Evolutionary conservation across 2,797 vertebrate species (phyloP).

Genomic region (Miichthys miiuy): DNA sequence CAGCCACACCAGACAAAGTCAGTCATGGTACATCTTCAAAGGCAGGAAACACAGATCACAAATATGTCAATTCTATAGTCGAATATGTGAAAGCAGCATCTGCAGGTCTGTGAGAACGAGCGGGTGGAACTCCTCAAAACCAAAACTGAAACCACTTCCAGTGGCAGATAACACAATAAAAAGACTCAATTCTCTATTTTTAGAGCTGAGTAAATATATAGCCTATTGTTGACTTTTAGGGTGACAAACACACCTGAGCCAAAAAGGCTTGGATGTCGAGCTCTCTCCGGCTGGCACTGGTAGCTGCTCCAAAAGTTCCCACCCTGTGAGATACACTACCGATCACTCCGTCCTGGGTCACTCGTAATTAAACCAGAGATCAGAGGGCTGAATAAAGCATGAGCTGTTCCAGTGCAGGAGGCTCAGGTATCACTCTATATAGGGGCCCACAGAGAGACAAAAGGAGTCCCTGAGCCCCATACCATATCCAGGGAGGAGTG

Average conservation of each 20-base stretch:
- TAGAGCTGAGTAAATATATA: neutral
- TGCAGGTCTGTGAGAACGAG: neutral
- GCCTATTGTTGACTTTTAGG: neutral
- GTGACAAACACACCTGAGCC: neutral
- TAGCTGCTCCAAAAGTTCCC: conserved; percentile 40
- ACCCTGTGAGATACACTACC: conserved; percentile 26
- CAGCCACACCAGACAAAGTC: too few species aligned
- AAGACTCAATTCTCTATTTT: neutral
- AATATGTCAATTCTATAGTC: neutral
- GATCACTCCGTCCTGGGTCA: conserved; percentile 59
- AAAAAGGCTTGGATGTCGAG: neutral
- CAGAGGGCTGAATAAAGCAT: conserved; percentile 85
- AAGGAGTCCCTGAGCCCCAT: conserved; percentile 69
- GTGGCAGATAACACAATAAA: neutral
- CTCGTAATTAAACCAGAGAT: conserved; percentile 80
- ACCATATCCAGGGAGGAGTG: conserved; percentile 44
- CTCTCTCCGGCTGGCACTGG: neutral
- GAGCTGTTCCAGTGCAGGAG: conserved; percentile 69
- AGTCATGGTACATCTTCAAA: too few species aligned
- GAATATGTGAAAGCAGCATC: neutral
- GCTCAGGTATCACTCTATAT: conserved; percentile 78
- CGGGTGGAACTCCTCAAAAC: conserved; percentile 4
- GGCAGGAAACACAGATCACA: neutral
- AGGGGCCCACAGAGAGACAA: conserved; percentile 66
- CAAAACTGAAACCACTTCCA: conserved; percentile 14